Base-by-base conservation (phyloP, 2,888 invertebrate genomes). In the Elysia crispata region DNA sequence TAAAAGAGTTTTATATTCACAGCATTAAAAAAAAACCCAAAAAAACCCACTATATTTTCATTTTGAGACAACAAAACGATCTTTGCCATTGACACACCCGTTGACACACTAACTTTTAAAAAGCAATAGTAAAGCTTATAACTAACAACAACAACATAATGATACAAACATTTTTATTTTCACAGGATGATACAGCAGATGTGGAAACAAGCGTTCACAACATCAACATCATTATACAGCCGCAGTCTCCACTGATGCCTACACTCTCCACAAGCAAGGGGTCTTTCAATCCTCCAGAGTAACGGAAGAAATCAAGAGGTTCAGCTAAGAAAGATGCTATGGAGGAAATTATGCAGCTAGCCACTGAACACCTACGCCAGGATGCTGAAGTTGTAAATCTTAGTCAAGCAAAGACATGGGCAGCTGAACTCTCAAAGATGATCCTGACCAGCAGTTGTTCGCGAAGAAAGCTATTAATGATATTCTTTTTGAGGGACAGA, bases 1-100 rank as follows among this genome's bases (percentile, higher is more conserved):
- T 60, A 60, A n/a, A 60, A 18, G 60, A 60, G 60, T 60, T 60
- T 60, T 60, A 60, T 60, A 60, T 60, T 60, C 5, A 60, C 20
- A 8, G 20, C 6, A 23, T 20, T 60, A 60, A 23, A 60, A 23
- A 3, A 60, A 3, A 6, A 8, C 20, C 5, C 20, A 18, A 23
- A 8, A 20, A 8, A n/a, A n/a, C n/a, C n/a, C n/a, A n/a, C n/a
- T n/a, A n/a, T n/a, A n/a, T n/a, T n/a, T n/a, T n/a, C n/a, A n/a
- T n/a, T n/a, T n/a, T n/a, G n/a, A n/a, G n/a, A n/a, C 60, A 60
- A 8, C 15, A 60, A 5, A 60, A 60, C 23, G 6, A 60, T 60
- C 60, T 8, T 60, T 60, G 5, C 60, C 60, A 60, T 60, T 60
- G 20, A 60, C n/a, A 60, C 60, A 60, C 60, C 60, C 23, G 60